Evolutionary conservation across 2,113 vertebrate genomes (phyloP), one percentile per base, ranked within the genome.

Genomic region (Nannobrachium achirus): DNA sequence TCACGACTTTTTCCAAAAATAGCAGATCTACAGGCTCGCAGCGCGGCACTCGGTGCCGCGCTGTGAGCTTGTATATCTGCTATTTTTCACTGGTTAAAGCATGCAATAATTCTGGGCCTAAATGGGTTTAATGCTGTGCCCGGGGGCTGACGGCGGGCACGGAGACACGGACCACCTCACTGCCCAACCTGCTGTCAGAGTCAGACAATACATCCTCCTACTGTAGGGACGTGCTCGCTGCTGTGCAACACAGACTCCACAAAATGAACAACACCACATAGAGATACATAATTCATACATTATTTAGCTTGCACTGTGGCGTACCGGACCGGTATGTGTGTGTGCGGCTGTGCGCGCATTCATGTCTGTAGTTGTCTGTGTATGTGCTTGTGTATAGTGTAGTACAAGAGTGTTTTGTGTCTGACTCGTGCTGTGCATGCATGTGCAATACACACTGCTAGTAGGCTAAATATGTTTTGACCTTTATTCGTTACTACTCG

Each of bases 331-430:
- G 3, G 5, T 19, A 5, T 56, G 8, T 18, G 8, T 38, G 4
- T 52, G 9, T 15, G 46, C 50, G 8, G 38, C 0, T 38, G 1
- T 48, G 5, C 66, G 7, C 7, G 0, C 25, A 52, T 18, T 11
- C 50, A n/a, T 25, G 58, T 42, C 39, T 2, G 39, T 6, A 9
- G 52, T 19, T 46, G 15, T 52, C 16, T 6, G 39, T 19, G 19
- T 16, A 10, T 7, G 38, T 70, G 16, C 71, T 69, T 78, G 73
- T 15, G 61, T n/a, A n/a, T n/a, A n/a, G n/a, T n/a, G n/a, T n/a
- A n/a, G n/a, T n/a, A n/a, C n/a, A n/a, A n/a, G n/a, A n/a, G n/a
- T n/a, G n/a, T n/a, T n/a, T n/a, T 38, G 19, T 63, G 48, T n/a
- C 20, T 40, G 14, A n/a, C n/a, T n/a, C n/a, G n/a, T n/a, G n/a